Conservation (phyloP, 2,113 vertebrate genomes). For the Melozone crissalis region DNA sequence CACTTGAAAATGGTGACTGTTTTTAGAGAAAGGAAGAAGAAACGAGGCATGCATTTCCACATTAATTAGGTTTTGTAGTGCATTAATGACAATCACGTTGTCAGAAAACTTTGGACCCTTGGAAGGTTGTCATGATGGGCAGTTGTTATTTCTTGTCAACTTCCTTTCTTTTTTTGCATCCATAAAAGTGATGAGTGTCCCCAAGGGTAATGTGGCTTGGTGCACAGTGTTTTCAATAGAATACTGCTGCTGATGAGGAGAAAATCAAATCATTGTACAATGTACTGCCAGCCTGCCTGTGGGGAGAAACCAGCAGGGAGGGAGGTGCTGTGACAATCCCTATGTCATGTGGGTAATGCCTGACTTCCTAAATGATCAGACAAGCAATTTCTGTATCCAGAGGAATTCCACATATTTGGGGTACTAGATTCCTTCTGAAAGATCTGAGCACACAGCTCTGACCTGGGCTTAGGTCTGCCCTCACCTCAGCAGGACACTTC, state of each 20-base stretch:
- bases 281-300: not conserved
- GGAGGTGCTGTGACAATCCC: not conserved
- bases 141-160: slow-evolving; percentile 7
- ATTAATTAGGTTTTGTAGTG: slow-evolving; percentile 36
- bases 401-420: rapidly evolving
- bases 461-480: not conserved
- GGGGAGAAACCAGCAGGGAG: not conserved
- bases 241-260: not conserved
- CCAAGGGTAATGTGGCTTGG: not conserved
- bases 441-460: not conserved
- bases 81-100: slow-evolving; percentile 36
- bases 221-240: not conserved
- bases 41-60: not conserved
- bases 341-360: rapidly evolving
- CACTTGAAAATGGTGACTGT: not conserved
- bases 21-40: not conserved
- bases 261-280: not conserved
- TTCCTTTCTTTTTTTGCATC: not conserved
- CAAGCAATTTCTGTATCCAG: not conserved
- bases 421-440: not conserved
- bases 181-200: not conserved
- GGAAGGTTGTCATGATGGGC: not conserved
- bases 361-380: not conserved
- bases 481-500: not conserved
- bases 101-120: not conserved